Base-by-base conservation (phyloP, 2,888 invertebrate genomes). In the Spisula subtruncata region DNA sequence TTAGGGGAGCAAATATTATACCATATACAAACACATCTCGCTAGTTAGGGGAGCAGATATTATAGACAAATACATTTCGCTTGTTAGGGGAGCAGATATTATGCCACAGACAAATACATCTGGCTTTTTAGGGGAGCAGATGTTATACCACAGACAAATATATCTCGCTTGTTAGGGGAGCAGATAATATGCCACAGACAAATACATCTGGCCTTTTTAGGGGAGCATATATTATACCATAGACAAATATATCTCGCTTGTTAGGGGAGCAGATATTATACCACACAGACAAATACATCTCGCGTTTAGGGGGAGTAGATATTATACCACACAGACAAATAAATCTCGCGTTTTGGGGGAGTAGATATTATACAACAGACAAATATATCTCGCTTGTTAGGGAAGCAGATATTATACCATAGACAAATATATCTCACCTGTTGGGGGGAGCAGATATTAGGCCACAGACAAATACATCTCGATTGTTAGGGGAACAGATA, bases 341-440 rank as follows among this genome's bases (percentile, higher is more conserved):
- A 75, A 8, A 75, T 35, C 18, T 2, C 41, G 41, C 41, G 2
- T 41, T 8, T 35, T 35, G 10, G 4, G 32, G 10, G 10, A 32
- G 75, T 35, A 75, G 75, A 75, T 75, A 75, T 18, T 75, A 14
- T 75, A 35, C 75, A 14, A 35, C 32, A 75, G 29, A 35, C 75
- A 25, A 75, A 75, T 75, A 75, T 16, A 75, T 35, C 18, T 2
- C 41, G 41, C 41, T 41, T 41, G 41, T 35, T 35, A 8, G 4
- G 32, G 10, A 0, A 32, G 75, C 75, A 75, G 75, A 75, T 75
- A 75, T 18, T 75, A 14, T 75, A 35, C 75, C 32, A 35, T 32
- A 75, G 29, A 35, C 75, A 25, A 75, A 75, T 75, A 75, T 16
- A 75, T 35, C 18, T 2, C 41, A 8, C 41, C n/a, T n/a, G n/a